Evolutionary conservation across 1,140 invertebrate species (phyloP), one percentile per base, ranked within the genome.

Genomic region (Stratiolaelaps scimitus): DNA sequence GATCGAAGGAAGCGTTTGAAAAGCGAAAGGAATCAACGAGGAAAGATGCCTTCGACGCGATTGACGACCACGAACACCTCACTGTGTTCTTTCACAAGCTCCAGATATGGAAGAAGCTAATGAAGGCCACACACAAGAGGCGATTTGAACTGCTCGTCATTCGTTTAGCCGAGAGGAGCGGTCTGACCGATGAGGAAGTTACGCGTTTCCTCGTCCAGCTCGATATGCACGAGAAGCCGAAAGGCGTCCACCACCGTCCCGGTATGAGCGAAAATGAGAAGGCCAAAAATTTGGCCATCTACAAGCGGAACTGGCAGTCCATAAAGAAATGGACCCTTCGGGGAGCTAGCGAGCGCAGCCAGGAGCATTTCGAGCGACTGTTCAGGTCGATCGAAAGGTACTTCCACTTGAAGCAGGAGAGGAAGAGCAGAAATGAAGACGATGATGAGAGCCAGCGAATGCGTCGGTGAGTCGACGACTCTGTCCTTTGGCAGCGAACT

Each of bases 11-110:
- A 1, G 23, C 17, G 20, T 34, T 26, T 23, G 10, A 60, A n/a
- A 1, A 26, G 23, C 15, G 23, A 23, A 17, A 26, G 34, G 26
- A 60, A 34, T 13, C 1, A 5, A 23, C 34, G 13, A 60, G 23
- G 53, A 60, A 20, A 15, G 17, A 20, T 15, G 53, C 53, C 2
- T 60, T 20, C 53, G 53, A 60, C 13, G 15, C 26, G 23, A 60
- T 60, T 26, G 13, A 17, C 13, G 53, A 60, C 26, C 15, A 60
- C 17, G 53, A 29, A 17, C 53, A 60, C 26, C 53, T 60, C 1
- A 17, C 53, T 34, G 20, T 60, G 2, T 60, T 60, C 23, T 60
- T 60, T 34, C 17, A 60, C 34, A 60, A 60, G 53, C 53, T 60
- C 17, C 17, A 60, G 10, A 34, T 28, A 29, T 34, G 15, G 20